These are phyloP conservation scores for Tetrao urogallus DNA, from an alignment of 2,113 vertebrate species.

Conservation along the genomic window DNA sequence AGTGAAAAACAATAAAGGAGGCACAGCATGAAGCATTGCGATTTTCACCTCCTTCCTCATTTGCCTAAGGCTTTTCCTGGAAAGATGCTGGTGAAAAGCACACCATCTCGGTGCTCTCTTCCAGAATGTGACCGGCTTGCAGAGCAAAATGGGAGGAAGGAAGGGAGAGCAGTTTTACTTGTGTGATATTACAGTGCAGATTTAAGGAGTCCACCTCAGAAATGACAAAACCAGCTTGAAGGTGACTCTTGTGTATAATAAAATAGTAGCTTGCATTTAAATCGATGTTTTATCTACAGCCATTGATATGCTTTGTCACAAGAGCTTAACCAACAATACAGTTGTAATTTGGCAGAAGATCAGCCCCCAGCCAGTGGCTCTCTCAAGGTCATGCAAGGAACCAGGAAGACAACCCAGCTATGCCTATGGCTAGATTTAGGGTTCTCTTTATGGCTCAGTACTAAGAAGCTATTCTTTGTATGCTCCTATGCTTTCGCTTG, in stretches of 20 bases:
- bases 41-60: not conserved
- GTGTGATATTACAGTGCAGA: not conserved
- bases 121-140: not conserved
- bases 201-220: not conserved
- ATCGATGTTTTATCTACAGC: not conserved
- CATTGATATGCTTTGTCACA: not conserved
- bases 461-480: not conserved
- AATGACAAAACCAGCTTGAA: not conserved
- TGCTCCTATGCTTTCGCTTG: not conserved
- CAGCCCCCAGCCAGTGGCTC: not conserved
- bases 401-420: not conserved
- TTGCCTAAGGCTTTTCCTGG: not conserved
- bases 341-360: not conserved
- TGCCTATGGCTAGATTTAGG: not conserved
- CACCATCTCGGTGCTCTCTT: not conserved
- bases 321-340: not conserved
- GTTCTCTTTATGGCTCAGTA: not conserved
- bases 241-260: not conserved
- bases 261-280: not conserved
- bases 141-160: not conserved
- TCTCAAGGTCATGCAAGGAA: not conserved
- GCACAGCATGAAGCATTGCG: not conserved
- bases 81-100: constrained; percentile 8
- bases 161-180: not conserved
- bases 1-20: not conserved